Conservation (phyloP, 2,888 invertebrate genomes). For the Hydriomena furcata region DNA sequence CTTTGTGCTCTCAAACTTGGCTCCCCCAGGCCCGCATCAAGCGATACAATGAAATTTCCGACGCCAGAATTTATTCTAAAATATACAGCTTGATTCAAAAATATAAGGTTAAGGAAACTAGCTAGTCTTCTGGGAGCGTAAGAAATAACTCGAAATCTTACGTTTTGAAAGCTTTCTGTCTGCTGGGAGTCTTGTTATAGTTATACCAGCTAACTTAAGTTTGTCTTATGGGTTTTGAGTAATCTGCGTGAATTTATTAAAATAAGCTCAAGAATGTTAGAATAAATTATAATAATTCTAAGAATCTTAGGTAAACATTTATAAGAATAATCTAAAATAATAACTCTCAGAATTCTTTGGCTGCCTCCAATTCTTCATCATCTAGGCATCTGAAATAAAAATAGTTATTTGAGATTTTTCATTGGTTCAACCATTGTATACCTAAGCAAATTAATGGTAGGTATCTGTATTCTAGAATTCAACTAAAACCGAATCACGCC, state of each 20-base stretch:
- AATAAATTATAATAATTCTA: neutral
- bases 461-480: no score
- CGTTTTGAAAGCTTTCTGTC: constrained; percentile 27
- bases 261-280: neutral
- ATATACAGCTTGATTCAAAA: constrained; percentile 36
- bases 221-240: neutral
- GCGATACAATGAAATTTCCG: constrained; percentile 48
- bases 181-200: constrained; percentile 12
- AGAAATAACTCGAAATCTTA: constrained; percentile 28
- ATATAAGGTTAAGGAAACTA: constrained; percentile 35
- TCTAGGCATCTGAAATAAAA: constrained; percentile 19
- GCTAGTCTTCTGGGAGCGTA: constrained; percentile 29
- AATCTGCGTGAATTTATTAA: neutral
- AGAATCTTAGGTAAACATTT: neutral
- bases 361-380: constrained; percentile 7
- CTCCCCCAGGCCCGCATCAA: constrained; percentile 48
- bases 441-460: no score
- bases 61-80: constrained; percentile 45
- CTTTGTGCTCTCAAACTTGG: constrained; percentile 50
- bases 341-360: constrained; percentile 5
- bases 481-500: no score
- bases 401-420: neutral
- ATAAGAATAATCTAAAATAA: neutral
- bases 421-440: no score
- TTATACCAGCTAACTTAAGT: neutral